Conservation (phyloP, 2,113 vertebrate species). For the Dendrocopos noguchii region DNA sequence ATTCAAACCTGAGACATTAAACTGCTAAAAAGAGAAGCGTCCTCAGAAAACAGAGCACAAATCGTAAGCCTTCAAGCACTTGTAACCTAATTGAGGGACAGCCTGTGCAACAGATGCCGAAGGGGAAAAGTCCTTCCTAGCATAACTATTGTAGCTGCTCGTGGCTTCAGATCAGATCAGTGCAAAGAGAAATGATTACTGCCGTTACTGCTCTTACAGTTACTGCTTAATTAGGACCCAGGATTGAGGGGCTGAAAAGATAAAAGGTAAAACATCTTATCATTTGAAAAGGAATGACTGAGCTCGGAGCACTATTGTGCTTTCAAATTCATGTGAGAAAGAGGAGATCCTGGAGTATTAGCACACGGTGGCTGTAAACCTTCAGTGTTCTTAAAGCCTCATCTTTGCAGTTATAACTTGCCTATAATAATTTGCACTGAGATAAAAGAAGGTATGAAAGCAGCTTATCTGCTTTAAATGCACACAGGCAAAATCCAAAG, state of each 20-base stretch:
- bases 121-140: neutral
- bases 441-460: neutral
- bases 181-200: neutral
- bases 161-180: constrained; percentile 34
- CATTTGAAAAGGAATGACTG: neutral
- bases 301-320: neutral
- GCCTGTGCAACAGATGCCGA: neutral
- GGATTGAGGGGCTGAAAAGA: neutral
- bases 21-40: neutral
- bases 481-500: neutral
- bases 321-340: neutral
- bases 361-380: neutral
- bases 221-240: constrained; percentile 22
- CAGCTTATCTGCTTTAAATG: neutral
- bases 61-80: constrained; percentile 7
- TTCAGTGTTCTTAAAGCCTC: neutral
- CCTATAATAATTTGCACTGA: neutral
- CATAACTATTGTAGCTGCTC: neutral
- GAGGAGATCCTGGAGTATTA: neutral
- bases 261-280: neutral
- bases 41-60: neutral
- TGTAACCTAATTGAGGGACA: constrained; percentile 14
- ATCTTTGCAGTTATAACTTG: neutral
- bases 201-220: neutral
- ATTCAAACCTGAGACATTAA: neutral